phyloP scores from a whole-genome alignment of 2,797 vertebrate species.

The Phalloptychus januarius region DNA sequence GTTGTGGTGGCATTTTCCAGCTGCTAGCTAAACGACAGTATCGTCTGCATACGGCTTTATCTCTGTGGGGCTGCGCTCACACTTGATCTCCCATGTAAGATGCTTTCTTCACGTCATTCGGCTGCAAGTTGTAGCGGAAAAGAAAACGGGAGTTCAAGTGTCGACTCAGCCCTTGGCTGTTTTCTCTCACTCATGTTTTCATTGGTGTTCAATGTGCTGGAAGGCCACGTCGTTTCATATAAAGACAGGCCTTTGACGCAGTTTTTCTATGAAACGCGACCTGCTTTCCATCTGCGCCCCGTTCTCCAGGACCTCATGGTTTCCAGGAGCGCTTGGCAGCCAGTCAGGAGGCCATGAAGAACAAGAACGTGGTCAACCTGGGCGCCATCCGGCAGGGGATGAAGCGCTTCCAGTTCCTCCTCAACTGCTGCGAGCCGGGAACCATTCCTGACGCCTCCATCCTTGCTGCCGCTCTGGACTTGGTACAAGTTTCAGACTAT shows the following conservation, averaged over 20 bases:
- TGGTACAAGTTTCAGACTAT: constrained; percentile 78
- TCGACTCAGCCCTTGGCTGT: constrained; percentile 55
- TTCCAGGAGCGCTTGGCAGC: constrained; percentile 92
- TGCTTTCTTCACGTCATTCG: neutral
- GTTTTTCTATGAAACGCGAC: neutral
- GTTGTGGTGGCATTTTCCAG: constrained; percentile 71
- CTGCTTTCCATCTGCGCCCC: constrained; percentile 7
- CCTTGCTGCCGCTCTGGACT: constrained; percentile 93
- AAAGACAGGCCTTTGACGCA: constrained; percentile 24
- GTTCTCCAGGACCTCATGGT: constrained; percentile 88
- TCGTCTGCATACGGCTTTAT: constrained; percentile 46
- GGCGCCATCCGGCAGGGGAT: constrained; percentile 98
- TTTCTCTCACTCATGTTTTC: constrained; percentile 60
- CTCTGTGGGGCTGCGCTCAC: constrained; percentile 48
- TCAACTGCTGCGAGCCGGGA: constrained; percentile 98
- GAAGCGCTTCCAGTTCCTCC: constrained; percentile 98
- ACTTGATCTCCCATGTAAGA: constrained; percentile 29
- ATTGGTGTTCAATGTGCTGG: constrained; percentile 50
- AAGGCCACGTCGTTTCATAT: constrained; percentile 50
- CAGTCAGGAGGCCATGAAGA: constrained; percentile 93
- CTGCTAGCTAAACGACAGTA: constrained; percentile 41
- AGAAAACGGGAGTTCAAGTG: constrained; percentile 42
- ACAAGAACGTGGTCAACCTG: constrained; percentile 96
- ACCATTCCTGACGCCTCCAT: constrained; percentile 98
- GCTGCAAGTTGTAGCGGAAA: neutral